phyloP scores from a whole-genome alignment of 2,113 vertebrate genomes.

The Rhombomys opimus region DNA sequence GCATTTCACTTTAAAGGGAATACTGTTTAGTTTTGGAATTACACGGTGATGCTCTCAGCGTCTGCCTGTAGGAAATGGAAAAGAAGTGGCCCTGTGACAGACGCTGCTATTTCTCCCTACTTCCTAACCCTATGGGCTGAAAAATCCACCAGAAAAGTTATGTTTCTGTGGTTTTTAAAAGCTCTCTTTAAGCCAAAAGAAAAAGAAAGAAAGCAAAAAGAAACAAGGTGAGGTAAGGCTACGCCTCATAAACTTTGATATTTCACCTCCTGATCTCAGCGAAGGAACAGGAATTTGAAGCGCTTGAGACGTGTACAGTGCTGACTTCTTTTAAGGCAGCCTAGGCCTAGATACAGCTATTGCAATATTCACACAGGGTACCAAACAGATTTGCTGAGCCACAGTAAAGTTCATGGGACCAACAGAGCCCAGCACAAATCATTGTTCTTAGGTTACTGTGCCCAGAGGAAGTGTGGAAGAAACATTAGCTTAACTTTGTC shows the following conservation, averaged over 20 bases:
- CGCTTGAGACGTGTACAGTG: not conserved
- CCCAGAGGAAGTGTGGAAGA: not conserved
- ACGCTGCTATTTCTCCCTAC: rapidly evolving
- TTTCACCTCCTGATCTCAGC: not conserved
- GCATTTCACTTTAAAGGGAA: constrained; percentile 50
- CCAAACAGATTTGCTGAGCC: not conserved
- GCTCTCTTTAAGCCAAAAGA: not conserved
- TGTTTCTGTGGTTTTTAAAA: not conserved
- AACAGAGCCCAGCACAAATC: not conserved
- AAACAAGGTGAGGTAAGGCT: not conserved
- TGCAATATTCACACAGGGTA: not conserved
- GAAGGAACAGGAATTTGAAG: not conserved
- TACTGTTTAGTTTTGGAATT: not conserved
- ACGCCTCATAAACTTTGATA: not conserved
- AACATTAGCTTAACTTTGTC: not conserved
- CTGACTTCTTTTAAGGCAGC: not conserved
- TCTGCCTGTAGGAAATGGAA: constrained; percentile 54
- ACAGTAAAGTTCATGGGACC: too few relatives aligned
- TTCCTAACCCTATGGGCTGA: not conserved
- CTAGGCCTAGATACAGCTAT: not conserved
- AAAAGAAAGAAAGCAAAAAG: not conserved
- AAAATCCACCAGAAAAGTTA: too few relatives aligned
- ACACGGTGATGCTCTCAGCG: not conserved
- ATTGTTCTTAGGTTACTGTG: not conserved
- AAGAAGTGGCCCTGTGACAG: not conserved